Evolutionary conservation across 2,888 invertebrate genomes (phyloP).

Genomic region (Calephelis perditalis): DNA sequence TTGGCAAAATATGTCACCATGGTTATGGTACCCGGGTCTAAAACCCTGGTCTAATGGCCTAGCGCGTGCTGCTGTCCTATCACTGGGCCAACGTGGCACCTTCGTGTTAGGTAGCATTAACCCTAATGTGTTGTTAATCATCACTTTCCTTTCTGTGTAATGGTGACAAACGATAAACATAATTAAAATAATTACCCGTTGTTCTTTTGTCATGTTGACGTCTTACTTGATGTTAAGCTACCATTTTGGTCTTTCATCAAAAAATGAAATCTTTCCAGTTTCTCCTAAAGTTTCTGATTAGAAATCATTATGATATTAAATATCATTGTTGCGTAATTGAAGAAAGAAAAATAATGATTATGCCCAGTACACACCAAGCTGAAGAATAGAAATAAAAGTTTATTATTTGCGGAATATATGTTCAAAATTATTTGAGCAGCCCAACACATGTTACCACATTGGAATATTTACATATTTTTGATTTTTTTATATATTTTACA

Average conservation of each 20-base stretch:
- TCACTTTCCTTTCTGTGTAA: conserved; percentile 1
- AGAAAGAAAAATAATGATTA: background rate
- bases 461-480: too few relatives aligned
- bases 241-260: conserved; percentile 1
- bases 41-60: too few relatives aligned
- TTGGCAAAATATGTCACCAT: too few relatives aligned
- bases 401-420: too few relatives aligned
- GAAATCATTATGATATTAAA: background rate
- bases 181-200: conserved; percentile 3
- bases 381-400: too few relatives aligned
- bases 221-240: conserved; percentile 1
- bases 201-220: conserved; percentile 7
- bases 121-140: background rate
- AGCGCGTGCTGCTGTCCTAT: too few relatives aligned
- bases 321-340: background rate
- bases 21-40: too few relatives aligned
- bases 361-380: too few relatives aligned
- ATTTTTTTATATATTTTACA: too few relatives aligned
- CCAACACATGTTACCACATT: too few relatives aligned
- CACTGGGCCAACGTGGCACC: too few relatives aligned
- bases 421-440: too few relatives aligned
- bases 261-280: background rate
- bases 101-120: background rate
- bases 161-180: background rate
- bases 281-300: background rate